A percentile compares a stretch with the other conserved stretches of the same genome.
phyloP scores from a whole-genome alignment of 2,113 vertebrate genomes.

The Ceyx margarethae region DNA sequence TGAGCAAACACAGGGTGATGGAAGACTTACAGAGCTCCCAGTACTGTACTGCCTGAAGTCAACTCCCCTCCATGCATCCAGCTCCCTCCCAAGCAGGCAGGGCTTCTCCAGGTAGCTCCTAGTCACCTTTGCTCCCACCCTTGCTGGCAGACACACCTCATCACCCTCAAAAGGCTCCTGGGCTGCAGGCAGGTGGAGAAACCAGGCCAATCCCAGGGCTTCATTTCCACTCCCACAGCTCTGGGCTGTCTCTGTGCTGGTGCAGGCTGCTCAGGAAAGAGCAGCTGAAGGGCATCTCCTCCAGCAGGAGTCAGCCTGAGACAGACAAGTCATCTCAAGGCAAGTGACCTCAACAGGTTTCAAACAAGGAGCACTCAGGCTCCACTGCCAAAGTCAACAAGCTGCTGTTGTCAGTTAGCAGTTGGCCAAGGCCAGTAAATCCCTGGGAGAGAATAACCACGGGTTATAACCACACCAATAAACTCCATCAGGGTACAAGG shows the following conservation, averaged over 20 bases:
- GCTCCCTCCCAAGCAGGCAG: not conserved
- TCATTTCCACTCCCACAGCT: not conserved
- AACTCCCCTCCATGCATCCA: fast-evolving
- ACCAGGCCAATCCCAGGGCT: not conserved
- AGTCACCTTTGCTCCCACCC: not conserved
- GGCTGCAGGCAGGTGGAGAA: not conserved
- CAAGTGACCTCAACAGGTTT: not conserved
- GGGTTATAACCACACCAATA: not conserved
- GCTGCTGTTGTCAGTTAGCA: not conserved
- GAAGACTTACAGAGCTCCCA: not conserved
- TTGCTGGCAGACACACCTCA: not conserved
- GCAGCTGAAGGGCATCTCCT: not conserved
- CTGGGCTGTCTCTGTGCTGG: fast-evolving
- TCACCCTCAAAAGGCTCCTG: not conserved
- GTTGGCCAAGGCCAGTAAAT: not conserved
- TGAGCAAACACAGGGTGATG: not conserved
- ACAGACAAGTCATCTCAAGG: not conserved
- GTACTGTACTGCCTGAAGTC: not conserved
- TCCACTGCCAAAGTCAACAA: not conserved
- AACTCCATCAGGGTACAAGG: not conserved
- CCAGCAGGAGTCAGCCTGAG: not conserved
- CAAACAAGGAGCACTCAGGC: not conserved
- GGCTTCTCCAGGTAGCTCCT: not conserved
- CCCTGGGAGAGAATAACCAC: not conserved
- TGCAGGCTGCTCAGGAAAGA: not conserved